Conservation (phyloP, 2,888 invertebrate species). For the Stenchaetothrips biformis region DNA sequence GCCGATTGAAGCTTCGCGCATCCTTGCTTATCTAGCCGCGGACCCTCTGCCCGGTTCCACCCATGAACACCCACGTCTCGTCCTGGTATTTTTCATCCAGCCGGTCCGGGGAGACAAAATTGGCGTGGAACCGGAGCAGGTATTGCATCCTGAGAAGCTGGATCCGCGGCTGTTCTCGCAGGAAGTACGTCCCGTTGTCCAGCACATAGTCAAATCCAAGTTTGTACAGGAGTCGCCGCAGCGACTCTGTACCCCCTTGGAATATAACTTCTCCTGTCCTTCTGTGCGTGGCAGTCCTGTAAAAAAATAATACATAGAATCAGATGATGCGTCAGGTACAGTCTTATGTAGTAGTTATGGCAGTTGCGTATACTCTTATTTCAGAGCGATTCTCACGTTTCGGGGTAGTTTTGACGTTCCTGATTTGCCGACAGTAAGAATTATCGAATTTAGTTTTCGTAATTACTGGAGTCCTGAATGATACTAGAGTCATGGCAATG, state of each 20-base stretch:
- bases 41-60: neutral
- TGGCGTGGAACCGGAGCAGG: neutral
- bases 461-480: too few relatives aligned
- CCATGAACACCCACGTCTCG: neutral
- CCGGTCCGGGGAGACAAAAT: neutral
- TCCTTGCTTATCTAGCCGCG: neutral
- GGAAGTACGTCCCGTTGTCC: neutral
- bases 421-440: too few relatives aligned
- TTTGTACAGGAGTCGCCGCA: neutral
- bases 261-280: neutral
- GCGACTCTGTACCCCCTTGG: neutral
- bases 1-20: neutral
- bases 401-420: too few relatives aligned
- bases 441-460: too few relatives aligned
- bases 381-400: too few relatives aligned
- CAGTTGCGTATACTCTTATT: too few relatives aligned
- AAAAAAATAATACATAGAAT: neutral
- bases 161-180: neutral
- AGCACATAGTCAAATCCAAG: neutral
- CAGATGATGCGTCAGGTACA: too few relatives aligned
- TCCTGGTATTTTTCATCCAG: neutral
- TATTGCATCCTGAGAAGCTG: neutral
- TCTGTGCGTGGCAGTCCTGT: neutral
- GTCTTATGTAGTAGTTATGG: too few relatives aligned
- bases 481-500: too few relatives aligned